phyloP scores from a whole-genome alignment of 2,113 vertebrate species.

The Dissostichus mawsoni region DNA sequence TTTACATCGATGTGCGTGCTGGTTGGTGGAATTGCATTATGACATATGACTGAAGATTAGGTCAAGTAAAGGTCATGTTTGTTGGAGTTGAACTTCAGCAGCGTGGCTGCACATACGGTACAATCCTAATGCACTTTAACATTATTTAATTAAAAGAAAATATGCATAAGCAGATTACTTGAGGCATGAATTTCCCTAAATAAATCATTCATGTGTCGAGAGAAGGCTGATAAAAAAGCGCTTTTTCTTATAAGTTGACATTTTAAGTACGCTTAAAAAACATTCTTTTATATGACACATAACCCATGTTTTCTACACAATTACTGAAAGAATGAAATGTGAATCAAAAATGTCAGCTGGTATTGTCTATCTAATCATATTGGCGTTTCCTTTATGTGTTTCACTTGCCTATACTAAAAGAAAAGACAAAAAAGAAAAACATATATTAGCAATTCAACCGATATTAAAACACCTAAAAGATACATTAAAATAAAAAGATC shows the following conservation, averaged over 20 bases:
- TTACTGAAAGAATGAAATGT: no score
- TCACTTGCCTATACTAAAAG: no score
- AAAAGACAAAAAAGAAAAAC: no score
- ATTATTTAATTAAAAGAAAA: not conserved
- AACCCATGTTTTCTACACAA: no score
- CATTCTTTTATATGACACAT: no score
- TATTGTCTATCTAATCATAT: no score
- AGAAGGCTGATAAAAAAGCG: slow-evolving; percentile 10
- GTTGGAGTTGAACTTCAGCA: slow-evolving; percentile 1
- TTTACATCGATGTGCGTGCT: not conserved
- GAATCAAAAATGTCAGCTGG: no score
- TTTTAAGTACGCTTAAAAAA: slow-evolving; percentile 3
- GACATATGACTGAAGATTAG: not conserved
- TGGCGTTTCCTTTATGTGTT: no score
- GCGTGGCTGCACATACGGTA: not conserved
- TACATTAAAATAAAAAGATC: not conserved
- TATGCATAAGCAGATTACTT: not conserved
- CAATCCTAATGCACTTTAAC: not conserved
- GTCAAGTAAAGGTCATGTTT: slow-evolving; percentile 27
- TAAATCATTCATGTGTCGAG: slow-evolving; percentile 27
- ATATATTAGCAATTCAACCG: not conserved
- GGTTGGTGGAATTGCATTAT: not conserved
- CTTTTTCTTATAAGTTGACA: not conserved
- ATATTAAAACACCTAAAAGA: not conserved
- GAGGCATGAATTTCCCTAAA: not conserved